These are phyloP conservation scores for Eledone cirrhosa DNA, from an alignment of 2,888 invertebrate species.

Conservation along the genomic window DNA sequence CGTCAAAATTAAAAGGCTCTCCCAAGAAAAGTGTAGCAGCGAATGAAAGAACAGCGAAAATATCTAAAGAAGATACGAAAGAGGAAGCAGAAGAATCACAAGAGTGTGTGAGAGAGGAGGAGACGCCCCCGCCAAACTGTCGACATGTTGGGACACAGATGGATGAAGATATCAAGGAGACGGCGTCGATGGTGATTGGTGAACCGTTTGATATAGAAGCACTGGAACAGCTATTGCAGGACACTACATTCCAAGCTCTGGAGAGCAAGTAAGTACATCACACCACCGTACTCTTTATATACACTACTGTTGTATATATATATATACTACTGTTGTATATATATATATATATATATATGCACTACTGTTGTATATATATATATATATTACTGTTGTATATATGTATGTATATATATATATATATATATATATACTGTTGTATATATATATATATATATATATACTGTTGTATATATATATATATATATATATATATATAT, in stretches of 20 bases:
- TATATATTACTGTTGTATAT: no score
- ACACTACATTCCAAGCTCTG: constrained; percentile 59
- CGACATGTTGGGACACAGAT: constrained; percentile 45
- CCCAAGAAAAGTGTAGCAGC: not conserved
- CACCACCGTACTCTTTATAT: no score
- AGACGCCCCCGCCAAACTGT: not conserved
- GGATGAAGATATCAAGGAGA: constrained; percentile 40
- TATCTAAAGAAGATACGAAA: no score
- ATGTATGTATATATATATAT: no score
- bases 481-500: no score
- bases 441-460: no score
- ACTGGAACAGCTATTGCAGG: constrained; percentile 62
- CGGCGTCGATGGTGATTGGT: constrained; percentile 36
- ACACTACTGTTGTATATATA: no score
- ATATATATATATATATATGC: no score
- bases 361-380: no score
- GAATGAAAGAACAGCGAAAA: not conserved
- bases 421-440: no score
- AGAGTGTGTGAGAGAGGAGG: not conserved
- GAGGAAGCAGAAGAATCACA: not conserved
- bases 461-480: no score
- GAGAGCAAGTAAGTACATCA: constrained; percentile 65
- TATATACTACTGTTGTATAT: no score
- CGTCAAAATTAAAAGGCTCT: constrained; percentile 5
- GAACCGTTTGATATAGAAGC: constrained; percentile 56